These are phyloP conservation scores for Myotis planiceps DNA, from an alignment of 2,797 vertebrate genomes.

Conservation along the genomic window DNA sequence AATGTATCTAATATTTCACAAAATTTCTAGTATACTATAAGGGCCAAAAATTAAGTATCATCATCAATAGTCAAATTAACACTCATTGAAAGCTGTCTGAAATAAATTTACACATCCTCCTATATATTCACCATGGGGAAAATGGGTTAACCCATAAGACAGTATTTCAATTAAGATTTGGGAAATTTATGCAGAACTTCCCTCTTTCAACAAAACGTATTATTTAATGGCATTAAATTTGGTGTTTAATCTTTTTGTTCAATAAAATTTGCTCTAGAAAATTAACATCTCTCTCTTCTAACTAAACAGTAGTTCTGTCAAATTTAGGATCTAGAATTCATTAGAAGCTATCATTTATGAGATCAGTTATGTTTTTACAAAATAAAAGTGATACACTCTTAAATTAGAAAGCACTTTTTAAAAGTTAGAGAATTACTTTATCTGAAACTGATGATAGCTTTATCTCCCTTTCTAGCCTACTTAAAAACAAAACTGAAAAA, in stretches of 20 bases:
- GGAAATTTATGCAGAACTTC: slow-evolving; percentile 21
- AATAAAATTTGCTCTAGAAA: slow-evolving; percentile 40
- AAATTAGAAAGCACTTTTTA: slow-evolving; percentile 29
- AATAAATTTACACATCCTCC: not conserved
- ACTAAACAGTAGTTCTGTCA: not conserved
- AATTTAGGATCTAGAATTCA: slow-evolving; percentile 18
- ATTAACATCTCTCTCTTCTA: not conserved
- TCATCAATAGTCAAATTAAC: slow-evolving; percentile 4
- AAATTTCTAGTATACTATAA: not conserved
- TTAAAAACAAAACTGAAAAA: slow-evolving; percentile 22
- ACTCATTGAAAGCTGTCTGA: not conserved
- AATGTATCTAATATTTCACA: slow-evolving; percentile 12
- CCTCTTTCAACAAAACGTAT: not conserved
- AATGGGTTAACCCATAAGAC: not conserved
- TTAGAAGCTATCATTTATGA: slow-evolving; percentile 7
- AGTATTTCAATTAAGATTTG: not conserved
- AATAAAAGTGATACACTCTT: slow-evolving; percentile 1
- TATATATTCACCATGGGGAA: not conserved
- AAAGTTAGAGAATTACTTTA: slow-evolving; percentile 26
- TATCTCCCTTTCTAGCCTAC: not conserved
- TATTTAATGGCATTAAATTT: not conserved
- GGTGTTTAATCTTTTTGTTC: not conserved
- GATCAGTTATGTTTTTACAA: slow-evolving; percentile 2
- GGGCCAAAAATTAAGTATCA: not conserved
- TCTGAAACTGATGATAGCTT: not conserved